These are phyloP conservation scores for Chunga burmeisteri DNA, from an alignment of 2,113 vertebrate species.

Conservation along the genomic window DNA sequence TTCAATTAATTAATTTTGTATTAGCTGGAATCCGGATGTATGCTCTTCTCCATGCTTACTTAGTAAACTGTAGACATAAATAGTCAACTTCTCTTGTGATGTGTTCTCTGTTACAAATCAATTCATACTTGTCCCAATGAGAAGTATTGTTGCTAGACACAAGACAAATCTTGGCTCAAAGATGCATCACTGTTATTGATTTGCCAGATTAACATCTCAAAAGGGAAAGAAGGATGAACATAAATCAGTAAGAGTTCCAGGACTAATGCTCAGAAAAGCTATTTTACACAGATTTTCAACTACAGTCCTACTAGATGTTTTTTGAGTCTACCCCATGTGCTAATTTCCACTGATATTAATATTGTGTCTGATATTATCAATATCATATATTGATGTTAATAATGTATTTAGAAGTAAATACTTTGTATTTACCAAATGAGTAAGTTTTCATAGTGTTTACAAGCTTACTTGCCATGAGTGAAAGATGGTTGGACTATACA, in stretches of 20 bases:
- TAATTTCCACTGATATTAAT: neutral
- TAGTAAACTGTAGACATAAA: neutral
- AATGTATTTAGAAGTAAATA: neutral
- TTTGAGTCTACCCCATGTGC: neutral
- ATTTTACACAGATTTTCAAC: neutral
- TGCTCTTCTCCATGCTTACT: neutral
- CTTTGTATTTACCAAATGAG: neutral
- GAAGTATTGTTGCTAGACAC: neutral
- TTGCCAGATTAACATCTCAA: slow-evolving; percentile 1
- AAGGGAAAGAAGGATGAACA: neutral
- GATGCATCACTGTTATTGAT: neutral
- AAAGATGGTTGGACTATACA: neutral
- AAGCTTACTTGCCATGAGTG: neutral
- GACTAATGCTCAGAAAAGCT: neutral
- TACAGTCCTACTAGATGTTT: neutral
- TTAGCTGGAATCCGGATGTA: neutral
- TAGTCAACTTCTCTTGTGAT: neutral
- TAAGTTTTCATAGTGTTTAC: neutral
- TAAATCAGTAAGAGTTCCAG: neutral
- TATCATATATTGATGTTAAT: neutral
- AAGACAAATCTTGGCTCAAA: slow-evolving; percentile 12
- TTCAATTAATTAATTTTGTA: neutral
- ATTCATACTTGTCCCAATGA: slow-evolving; percentile 4
- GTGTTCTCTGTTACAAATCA: neutral
- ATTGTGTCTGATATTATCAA: neutral